These are phyloP conservation scores for Lamellibrachia columna DNA, from an alignment of 2,888 invertebrate genomes.

Conservation along the genomic window DNA sequence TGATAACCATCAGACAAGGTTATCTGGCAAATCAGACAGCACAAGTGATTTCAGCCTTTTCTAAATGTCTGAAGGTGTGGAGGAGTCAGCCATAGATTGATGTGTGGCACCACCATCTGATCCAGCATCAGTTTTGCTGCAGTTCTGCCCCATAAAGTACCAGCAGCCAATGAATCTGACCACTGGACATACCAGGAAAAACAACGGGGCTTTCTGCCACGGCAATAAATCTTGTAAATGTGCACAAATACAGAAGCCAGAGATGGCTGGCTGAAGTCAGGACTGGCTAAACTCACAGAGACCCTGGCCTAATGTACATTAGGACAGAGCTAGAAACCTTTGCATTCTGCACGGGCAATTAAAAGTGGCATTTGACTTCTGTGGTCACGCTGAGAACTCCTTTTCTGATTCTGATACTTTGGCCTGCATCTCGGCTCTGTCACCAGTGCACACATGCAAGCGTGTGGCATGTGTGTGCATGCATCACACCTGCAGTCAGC, in stretches of 20 bases:
- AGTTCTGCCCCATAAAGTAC: background rate
- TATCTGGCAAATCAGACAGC: background rate
- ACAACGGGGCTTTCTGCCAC: background rate
- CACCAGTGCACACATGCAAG: background rate
- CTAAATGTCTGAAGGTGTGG: background rate
- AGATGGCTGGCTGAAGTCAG: background rate
- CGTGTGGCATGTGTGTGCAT: background rate
- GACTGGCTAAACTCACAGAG: background rate
- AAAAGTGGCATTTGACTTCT: background rate
- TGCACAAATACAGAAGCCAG: background rate
- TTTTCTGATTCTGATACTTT: background rate
- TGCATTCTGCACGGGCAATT: background rate
- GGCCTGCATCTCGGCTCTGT: background rate
- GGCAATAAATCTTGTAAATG: background rate
- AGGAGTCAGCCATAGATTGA: background rate
- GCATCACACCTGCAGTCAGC: background rate
- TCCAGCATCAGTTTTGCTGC: background rate
- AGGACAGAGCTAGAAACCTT: background rate
- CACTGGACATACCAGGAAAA: background rate
- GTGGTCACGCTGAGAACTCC: background rate
- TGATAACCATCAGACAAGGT: background rate
- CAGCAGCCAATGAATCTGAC: background rate
- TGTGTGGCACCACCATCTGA: background rate
- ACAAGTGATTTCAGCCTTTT: conserved; percentile 12
- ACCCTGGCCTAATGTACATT: background rate